Base-by-base conservation (phyloP, 2,888 invertebrate species). In the Mechanitis messenoides region DNA sequence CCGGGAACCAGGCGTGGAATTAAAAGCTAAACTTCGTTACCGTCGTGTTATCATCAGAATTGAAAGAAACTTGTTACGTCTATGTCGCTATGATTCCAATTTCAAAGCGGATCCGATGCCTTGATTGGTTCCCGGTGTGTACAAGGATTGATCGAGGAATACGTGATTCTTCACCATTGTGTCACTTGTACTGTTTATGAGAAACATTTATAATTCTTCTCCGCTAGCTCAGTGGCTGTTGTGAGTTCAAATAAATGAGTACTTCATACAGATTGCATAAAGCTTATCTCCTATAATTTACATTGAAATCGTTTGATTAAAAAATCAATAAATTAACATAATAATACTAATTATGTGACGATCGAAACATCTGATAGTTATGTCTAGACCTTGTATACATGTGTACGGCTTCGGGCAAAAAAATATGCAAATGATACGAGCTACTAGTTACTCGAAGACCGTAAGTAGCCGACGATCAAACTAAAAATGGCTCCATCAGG, bases 1-100 rank as follows among this genome's bases (percentile, higher is more conserved):
- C 68, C 66, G 60, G 62, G 63, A 69, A 71, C 71, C 67, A 72
- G 72, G 76, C 76, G 74, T 73, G 80, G 80, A 84, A 88, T 87
- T 86, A 87, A 88, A 85, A 83, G 81, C 84, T 83, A 80, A 87
- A 87, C 80, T 85, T 86, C 86, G 89, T 89, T 87, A 85, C 80
- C 73, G 76, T 73, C 74, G 80, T 83, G 87, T 86, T 86, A 86
- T 85, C 83, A 82, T 83, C 78, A 80, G 77, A 81, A 85, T 84
- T 82, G 86, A 85, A 87, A 87, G 86, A 86, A 88, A 87, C 87
- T 86, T 86, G 88, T 88, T 87, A 85, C 80, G 78, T 79, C 80
- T 82, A 81, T 72, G 77, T 72, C 73, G 76, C 79, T 83, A 84
- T 86, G 85, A 87, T 88, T 88, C 80, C 86, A 87, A 87, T 87